These are phyloP conservation scores for Strigops habroptila DNA, from an alignment of 2,113 vertebrate genomes.

Conservation along the genomic window DNA sequence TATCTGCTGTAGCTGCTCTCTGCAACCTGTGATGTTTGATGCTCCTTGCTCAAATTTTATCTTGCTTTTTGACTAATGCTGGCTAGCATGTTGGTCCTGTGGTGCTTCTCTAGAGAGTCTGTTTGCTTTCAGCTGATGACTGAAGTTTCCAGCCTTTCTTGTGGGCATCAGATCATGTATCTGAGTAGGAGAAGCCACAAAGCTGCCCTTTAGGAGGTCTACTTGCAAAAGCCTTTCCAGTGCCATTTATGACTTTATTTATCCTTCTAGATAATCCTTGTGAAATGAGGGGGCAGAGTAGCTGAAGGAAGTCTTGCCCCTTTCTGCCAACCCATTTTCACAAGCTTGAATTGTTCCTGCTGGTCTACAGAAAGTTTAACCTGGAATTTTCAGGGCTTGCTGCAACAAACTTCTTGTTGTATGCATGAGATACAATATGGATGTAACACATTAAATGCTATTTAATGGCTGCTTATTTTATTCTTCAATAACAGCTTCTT, in stretches of 20 bases:
- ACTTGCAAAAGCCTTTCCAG: neutral
- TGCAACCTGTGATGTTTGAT: neutral
- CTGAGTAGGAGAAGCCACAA: neutral
- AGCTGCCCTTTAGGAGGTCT: neutral
- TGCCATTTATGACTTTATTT: neutral
- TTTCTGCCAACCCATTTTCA: neutral
- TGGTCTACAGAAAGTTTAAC: neutral
- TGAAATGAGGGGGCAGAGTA: neutral
- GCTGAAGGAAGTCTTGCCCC: neutral
- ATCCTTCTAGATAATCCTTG: neutral
- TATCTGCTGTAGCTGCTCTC: neutral
- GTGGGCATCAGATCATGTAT: neutral
- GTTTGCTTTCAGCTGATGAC: neutral
- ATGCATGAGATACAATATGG: rapidly evolving
- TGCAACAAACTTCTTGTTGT: too few relatives aligned
- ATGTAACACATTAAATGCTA: neutral
- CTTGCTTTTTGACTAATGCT: neutral
- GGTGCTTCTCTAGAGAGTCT: neutral
- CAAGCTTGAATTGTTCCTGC: neutral
- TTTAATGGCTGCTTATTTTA: neutral
- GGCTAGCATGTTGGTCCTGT: rapidly evolving
- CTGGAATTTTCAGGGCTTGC: neutral
- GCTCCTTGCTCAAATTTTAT: neutral
- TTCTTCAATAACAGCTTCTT: neutral
- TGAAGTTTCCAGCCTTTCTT: neutral